Conservation (phyloP, 2,113 vertebrate genomes). For the Illadopsis cleaveri region DNA sequence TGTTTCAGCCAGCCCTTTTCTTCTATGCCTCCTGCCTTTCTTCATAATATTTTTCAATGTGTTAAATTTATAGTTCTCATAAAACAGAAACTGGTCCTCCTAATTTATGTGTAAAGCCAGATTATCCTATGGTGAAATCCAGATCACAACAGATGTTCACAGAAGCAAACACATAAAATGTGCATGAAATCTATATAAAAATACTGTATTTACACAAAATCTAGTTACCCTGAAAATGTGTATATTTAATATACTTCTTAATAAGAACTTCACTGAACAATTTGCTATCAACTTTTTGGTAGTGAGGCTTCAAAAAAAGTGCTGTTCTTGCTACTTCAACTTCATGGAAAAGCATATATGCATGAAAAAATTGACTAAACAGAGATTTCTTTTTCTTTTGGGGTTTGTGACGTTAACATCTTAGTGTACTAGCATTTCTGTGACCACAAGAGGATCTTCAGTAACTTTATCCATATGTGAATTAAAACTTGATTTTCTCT, state of each 20-base stretch:
- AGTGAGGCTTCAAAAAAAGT: background rate
- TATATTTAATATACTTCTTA: background rate
- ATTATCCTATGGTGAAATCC: background rate
- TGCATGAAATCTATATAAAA: background rate
- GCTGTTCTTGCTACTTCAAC: background rate
- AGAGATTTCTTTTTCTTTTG: background rate
- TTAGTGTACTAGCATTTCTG: background rate
- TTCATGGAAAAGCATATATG: background rate
- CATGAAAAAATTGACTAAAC: background rate
- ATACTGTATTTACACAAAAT: background rate
- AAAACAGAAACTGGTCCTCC: background rate
- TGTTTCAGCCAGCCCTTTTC: background rate
- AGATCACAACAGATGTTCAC: background rate
- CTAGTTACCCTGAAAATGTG: background rate
- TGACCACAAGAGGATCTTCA: background rate
- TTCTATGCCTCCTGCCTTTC: background rate
- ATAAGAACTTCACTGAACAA: background rate
- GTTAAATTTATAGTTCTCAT: background rate
- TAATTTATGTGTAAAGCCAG: background rate
- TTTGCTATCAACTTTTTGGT: background rate
- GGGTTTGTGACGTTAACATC: background rate
- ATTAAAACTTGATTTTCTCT: background rate
- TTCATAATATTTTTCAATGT: background rate
- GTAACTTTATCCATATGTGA: background rate
- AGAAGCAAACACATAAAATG: background rate